Conservation (phyloP, 2,888 invertebrate genomes). For the Drosophila maculinotata region DNA sequence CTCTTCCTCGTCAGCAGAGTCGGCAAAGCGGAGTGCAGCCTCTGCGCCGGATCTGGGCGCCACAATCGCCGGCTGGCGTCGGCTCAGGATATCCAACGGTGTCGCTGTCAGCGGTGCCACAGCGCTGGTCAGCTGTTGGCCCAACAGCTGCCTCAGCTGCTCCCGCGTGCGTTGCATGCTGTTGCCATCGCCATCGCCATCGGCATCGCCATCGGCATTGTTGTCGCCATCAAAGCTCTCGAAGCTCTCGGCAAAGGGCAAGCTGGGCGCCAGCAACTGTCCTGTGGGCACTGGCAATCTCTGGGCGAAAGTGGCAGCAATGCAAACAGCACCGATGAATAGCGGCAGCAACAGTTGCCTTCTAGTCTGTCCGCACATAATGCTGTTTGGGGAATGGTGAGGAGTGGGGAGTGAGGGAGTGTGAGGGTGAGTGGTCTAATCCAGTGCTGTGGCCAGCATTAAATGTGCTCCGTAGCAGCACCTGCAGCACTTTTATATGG, state of each 20-base stretch:
- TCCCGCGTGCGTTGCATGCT: conserved; percentile 28
- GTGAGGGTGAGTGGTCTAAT: conserved; percentile 8
- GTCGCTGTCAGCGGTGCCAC: conserved; percentile 55
- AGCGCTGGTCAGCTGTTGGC: conserved; percentile 55
- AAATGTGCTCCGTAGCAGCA: conserved; percentile 29
- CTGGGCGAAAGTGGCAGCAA: conserved; percentile 32
- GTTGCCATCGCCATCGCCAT: not conserved
- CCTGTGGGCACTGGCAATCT: conserved; percentile 28
- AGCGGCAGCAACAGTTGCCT: conserved; percentile 37
- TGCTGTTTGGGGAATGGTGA: not conserved
- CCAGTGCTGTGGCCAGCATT: conserved; percentile 25
- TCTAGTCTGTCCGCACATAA: conserved; percentile 29
- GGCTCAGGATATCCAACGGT: conserved; percentile 31
- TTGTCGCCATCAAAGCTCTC: conserved; percentile 50
- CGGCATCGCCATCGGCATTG: conserved; percentile 1
- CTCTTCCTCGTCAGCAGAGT: conserved; percentile 33
- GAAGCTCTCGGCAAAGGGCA: conserved; percentile 59
- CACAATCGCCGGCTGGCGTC: conserved; percentile 54
- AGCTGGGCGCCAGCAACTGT: conserved; percentile 49
- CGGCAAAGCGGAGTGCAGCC: conserved; percentile 44
- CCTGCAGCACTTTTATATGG: conserved; percentile 53
- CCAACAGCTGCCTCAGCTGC: conserved; percentile 49
- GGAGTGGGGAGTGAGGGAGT: not conserved
- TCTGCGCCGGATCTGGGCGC: conserved; percentile 47
- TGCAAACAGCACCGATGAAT: conserved; percentile 23